Conservation (phyloP, 2,888 invertebrate genomes). For the Hecatera dysodea region DNA sequence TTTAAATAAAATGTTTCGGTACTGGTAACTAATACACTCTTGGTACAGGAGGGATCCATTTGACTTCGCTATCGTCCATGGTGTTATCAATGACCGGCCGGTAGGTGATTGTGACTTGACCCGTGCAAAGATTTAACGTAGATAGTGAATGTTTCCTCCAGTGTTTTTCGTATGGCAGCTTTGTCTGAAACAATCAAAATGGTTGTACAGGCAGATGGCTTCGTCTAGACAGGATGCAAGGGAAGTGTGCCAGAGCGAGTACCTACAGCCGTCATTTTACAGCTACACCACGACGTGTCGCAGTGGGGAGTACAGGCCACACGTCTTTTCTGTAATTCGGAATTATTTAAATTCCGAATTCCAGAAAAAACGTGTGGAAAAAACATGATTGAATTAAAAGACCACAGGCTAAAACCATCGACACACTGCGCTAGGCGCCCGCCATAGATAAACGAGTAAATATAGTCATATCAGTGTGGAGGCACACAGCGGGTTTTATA, state of each 20-base stretch:
- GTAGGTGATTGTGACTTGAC: slow-evolving; percentile 95
- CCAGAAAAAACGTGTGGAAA: too few relatives aligned
- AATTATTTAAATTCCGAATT: too few relatives aligned
- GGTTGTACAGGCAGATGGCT: background rate
- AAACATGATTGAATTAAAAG: too few relatives aligned
- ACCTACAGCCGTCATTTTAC: background rate
- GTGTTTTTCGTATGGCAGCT: slow-evolving; percentile 94
- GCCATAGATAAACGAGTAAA: too few relatives aligned
- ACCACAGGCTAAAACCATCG: too few relatives aligned
- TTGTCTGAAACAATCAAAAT: slow-evolving; percentile 88
- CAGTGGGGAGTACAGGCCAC: too few relatives aligned
- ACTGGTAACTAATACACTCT: slow-evolving; percentile 95
- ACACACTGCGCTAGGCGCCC: too few relatives aligned
- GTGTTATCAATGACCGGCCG: slow-evolving; percentile 98
- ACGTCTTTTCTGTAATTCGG: too few relatives aligned
- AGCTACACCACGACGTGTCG: background rate
- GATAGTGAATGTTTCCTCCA: slow-evolving; percentile 99
- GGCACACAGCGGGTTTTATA: too few relatives aligned
- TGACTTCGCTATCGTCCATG: slow-evolving; percentile 95
- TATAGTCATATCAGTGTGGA: too few relatives aligned
- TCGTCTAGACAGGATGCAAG: background rate
- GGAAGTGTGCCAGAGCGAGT: background rate
- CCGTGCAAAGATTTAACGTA: slow-evolving; percentile 92
- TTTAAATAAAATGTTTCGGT: background rate
- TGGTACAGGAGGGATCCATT: slow-evolving; percentile 96